Evolutionary conservation across 2,888 invertebrate species (phyloP).

Genomic region (Elegia similella): DNA sequence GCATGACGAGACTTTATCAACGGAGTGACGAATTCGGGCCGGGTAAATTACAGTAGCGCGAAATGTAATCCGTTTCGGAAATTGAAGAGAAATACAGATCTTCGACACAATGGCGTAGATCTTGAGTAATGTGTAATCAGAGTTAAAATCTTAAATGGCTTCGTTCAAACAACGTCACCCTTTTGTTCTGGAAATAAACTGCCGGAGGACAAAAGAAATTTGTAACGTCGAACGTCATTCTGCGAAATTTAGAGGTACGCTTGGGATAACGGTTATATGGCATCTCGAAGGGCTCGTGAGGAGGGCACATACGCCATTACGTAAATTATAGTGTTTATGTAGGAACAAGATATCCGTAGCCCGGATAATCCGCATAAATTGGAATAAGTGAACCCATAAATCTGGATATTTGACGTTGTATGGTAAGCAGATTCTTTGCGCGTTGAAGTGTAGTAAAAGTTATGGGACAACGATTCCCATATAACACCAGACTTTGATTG

Average conservation of each 20-base stretch:
- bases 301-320: constrained; percentile 24
- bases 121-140: constrained; percentile 68
- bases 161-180: constrained; percentile 62
- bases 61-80: constrained; percentile 58
- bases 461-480: background rate
- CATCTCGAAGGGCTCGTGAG: constrained; percentile 50
- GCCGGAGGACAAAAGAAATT: constrained; percentile 70
- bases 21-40: constrained; percentile 45
- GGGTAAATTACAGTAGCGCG: constrained; percentile 48
- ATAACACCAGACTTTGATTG: no score
- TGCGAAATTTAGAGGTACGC: constrained; percentile 54
- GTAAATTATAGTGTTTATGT: constrained; percentile 10
- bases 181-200: constrained; percentile 75
- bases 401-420: constrained; percentile 5
- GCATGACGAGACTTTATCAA: constrained; percentile 39
- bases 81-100: constrained; percentile 56
- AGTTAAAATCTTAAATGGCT: constrained; percentile 66
- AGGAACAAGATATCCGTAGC: constrained; percentile 5
- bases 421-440: background rate
- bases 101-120: constrained; percentile 58
- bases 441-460: background rate
- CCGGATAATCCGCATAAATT: constrained; percentile 16
- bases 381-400: constrained; percentile 6
- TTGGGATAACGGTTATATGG: constrained; percentile 40
- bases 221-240: constrained; percentile 60